Conservation (phyloP, 2,797 vertebrate genomes). For the Octomys mimax region DNA sequence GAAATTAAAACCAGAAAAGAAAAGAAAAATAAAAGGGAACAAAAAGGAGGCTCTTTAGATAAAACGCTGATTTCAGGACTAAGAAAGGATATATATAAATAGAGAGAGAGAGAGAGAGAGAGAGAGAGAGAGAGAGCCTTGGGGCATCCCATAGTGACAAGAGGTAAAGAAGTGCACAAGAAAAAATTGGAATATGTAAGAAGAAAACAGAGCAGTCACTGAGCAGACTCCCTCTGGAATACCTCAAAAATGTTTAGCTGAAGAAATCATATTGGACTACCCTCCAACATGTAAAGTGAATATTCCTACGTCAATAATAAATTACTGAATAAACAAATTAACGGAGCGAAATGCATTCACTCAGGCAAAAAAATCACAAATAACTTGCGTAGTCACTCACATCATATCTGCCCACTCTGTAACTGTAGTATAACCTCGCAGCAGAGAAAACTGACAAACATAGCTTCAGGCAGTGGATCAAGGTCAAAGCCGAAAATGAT, state of each 20-base stretch:
- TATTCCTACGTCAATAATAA: not conserved
- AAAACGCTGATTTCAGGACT: not conserved
- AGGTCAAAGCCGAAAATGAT: not conserved
- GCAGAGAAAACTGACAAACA: not conserved
- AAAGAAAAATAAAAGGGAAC: not conserved
- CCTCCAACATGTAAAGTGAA: constrained; percentile 20
- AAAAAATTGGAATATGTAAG: not conserved
- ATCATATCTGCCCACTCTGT: not conserved
- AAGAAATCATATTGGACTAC: not conserved
- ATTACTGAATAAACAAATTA: not conserved
- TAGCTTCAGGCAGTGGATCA: not conserved
- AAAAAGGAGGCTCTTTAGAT: not conserved
- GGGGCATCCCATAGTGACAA: not conserved
- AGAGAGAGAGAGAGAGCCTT: no score
- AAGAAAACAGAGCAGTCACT: not conserved
- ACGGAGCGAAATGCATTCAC: not conserved
- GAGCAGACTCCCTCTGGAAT: not conserved
- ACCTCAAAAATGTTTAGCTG: not conserved
- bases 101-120: no score
- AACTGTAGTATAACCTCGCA: not conserved
- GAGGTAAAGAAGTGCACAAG: not conserved
- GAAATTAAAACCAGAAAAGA: not conserved
- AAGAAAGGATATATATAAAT: not conserved
- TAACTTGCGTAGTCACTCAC: not conserved
- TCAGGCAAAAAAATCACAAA: not conserved